Percentiles rank a stretch among this genome's conserved stretches.
phyloP scores from a whole-genome alignment of 1,140 invertebrate species.

The Gryllus bimaculatus region DNA sequence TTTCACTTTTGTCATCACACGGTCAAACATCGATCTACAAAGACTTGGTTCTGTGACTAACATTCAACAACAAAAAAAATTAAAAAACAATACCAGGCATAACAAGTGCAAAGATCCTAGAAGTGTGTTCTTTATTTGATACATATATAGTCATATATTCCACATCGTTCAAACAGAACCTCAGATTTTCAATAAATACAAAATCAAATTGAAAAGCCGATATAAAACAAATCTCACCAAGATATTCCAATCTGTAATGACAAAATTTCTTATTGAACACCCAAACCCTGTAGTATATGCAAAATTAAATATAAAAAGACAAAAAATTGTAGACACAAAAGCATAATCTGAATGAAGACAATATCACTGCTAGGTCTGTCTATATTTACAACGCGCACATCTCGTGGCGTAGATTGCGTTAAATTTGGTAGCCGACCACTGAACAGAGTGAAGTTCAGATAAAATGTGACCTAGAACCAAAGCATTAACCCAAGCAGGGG shows the following conservation, averaged over 20 bases:
- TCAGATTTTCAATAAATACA: neutral
- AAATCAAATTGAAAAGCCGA: neutral
- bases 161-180: neutral
- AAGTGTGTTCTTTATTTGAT: neutral
- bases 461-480: too few species aligned
- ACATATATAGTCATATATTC: neutral
- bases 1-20: neutral
- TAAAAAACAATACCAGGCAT: neutral
- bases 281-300: too few species aligned
- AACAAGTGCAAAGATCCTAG: neutral
- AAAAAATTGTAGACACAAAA: too few species aligned
- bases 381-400: too few species aligned
- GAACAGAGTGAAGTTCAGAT: too few species aligned
- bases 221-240: neutral
- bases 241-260: neutral
- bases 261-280: neutral
- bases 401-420: too few species aligned
- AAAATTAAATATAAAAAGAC: too few species aligned
- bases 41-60: conserved; percentile 1
- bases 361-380: too few species aligned
- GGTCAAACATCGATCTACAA: neutral
- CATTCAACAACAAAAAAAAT: neutral
- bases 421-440: too few species aligned
- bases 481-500: too few species aligned
- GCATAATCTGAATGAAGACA: too few species aligned